Evolutionary conservation across 1,140 invertebrate species (phyloP).

Genomic region (Drosophila triauraria): DNA sequence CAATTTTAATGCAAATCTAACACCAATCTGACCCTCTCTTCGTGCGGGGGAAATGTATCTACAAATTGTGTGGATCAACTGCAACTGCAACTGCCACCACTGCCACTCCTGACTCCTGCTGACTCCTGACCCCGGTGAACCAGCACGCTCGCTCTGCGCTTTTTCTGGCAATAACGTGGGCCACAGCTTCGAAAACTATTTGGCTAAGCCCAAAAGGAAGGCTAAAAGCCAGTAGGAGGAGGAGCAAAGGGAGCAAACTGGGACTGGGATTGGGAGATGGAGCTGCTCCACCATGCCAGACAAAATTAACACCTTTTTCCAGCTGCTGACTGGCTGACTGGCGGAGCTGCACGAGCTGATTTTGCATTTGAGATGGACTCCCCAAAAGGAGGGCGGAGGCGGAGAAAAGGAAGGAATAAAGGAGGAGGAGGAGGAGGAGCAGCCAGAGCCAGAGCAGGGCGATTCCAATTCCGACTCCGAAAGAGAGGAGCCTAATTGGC

Average conservation of each 20-base stretch:
- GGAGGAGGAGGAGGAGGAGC: neutral
- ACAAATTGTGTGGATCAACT: slow-evolving; percentile 70
- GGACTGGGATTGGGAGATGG: slow-evolving; percentile 21
- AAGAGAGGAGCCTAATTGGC: slow-evolving; percentile 76
- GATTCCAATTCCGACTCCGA: slow-evolving; percentile 48
- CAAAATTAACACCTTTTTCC: slow-evolving; percentile 82
- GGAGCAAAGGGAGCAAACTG: slow-evolving; percentile 24
- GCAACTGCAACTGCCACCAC: slow-evolving; percentile 32
- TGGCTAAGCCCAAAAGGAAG: slow-evolving; percentile 39
- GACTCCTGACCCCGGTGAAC: slow-evolving; percentile 68
- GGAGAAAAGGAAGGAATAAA: neutral
- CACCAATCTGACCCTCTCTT: slow-evolving; percentile 49
- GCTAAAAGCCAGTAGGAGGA: neutral
- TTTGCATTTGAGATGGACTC: slow-evolving; percentile 74
- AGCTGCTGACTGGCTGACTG: slow-evolving; percentile 56
- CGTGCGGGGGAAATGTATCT: slow-evolving; percentile 71
- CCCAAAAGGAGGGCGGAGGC: slow-evolving; percentile 16
- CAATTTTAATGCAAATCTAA: slow-evolving; percentile 67
- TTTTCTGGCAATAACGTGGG: slow-evolving; percentile 74
- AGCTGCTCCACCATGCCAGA: slow-evolving; percentile 37
- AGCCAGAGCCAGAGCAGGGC: slow-evolving; percentile 20
- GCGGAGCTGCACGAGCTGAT: slow-evolving; percentile 72
- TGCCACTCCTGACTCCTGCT: slow-evolving; percentile 4
- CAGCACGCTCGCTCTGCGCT: slow-evolving; percentile 72
- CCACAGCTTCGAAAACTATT: slow-evolving; percentile 54